These are phyloP conservation scores for Nemotelus nigrinus DNA, from an alignment of 2,888 invertebrate genomes.

Conservation along the genomic window DNA sequence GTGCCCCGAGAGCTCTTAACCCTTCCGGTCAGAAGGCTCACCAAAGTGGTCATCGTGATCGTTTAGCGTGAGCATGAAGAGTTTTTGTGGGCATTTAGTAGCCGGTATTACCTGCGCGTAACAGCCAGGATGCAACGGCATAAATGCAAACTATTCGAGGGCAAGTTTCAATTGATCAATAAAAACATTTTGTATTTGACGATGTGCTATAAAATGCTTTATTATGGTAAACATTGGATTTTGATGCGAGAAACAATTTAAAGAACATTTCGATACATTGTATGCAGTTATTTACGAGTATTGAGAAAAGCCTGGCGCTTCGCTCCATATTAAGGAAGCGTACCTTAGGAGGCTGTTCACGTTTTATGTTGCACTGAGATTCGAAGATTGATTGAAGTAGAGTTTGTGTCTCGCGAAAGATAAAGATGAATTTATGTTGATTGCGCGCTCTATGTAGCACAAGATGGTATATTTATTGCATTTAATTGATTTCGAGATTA, in stretches of 20 bases:
- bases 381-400: no score
- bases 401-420: neutral
- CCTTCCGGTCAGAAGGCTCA: conserved; percentile 1
- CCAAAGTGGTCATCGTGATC: conserved; percentile 35
- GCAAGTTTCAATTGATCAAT: conserved; percentile 51
- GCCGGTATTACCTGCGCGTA: conserved; percentile 18
- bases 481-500: conserved; percentile 48
- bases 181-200: conserved; percentile 45
- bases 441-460: conserved; percentile 49
- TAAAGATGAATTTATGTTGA: conserved; percentile 46
- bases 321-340: neutral
- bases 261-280: conserved; percentile 18
- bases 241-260: neutral
- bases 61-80: conserved; percentile 43
- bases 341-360: neutral
- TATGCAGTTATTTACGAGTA: neutral
- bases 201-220: conserved; percentile 43
- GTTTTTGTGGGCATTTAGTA: conserved; percentile 37
- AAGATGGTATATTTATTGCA: conserved; percentile 45
- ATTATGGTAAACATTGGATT: conserved; percentile 33
- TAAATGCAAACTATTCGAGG: conserved; percentile 46
- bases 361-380: no score
- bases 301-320: neutral
- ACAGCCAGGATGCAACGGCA: neutral
- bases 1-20: neutral